Base-by-base conservation (phyloP, 1,140 invertebrate genomes). In the Eumaeus atala region DNA sequence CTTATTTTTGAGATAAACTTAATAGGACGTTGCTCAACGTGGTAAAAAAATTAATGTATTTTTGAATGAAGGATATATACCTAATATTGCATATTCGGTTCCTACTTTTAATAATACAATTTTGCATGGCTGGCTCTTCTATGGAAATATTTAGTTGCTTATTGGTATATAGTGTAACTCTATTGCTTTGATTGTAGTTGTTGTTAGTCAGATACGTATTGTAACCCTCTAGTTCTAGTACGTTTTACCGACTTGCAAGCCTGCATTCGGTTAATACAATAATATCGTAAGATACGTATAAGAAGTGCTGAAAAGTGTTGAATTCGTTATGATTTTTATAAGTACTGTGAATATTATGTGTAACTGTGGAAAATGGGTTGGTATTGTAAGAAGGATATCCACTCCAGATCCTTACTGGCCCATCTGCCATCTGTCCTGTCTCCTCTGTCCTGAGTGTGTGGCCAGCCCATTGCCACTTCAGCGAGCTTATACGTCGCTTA, bases 31-130 rank as follows among this genome's bases (percentile, higher is more conserved):
- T 14, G 16, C 9, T 44, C 16, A 44, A 44, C 3, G n/a, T 44
- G 16, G n/a, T 14, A 11, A 44, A 12, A 44, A 44, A 44, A 44
- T 17, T 44, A 14, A 1, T 12, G 3, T 3, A n/a, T n/a, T n/a
- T n/a, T 44, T 1, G 16, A 14, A 44, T 12, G 42, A 14, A 12
- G 42, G 16, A 14, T 44, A 44, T 9, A 14, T 44, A 9, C 42
- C 42, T 44, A 44, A 14, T 3, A 44, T 14, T 44, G 42, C 42
- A 44, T 14, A 44, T 17, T 44, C 42, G 16, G 42, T 44, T 44
- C 42, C 42, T 44, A 3, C 16, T 44, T 44, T 44, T 9, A 44
- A 14, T 44, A 44, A 44, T 44, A 44, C 42, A 44, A 14, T 44
- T 9, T 9, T 44, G 42, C 3, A 16, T 12, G 16, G 12, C 6